A percentile compares a stretch with the other conserved stretches of the same genome.
Evolutionary conservation across 2,888 invertebrate genomes (phyloP).

Genomic region (Metalampra italica): DNA sequence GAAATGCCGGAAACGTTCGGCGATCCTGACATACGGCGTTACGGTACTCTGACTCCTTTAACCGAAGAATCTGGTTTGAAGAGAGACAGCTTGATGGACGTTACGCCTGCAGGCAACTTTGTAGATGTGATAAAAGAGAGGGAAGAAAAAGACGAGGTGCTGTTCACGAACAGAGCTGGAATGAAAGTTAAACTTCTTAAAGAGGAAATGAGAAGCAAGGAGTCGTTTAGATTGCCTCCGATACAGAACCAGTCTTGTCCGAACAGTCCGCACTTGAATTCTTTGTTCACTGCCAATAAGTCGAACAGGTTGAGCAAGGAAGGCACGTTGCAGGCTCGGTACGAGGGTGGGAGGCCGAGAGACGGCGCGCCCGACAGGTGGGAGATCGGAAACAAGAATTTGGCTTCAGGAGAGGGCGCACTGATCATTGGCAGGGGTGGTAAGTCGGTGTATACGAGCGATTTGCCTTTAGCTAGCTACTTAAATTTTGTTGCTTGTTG

Average conservation of each 20-base stretch:
- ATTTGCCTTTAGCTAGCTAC: too few species aligned
- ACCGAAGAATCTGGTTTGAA: slow-evolving; percentile 57
- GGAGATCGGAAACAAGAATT: slow-evolving; percentile 39
- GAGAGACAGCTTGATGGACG: slow-evolving; percentile 42
- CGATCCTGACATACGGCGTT: slow-evolving; percentile 29
- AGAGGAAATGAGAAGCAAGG: slow-evolving; percentile 15
- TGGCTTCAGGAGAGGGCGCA: slow-evolving; percentile 57
- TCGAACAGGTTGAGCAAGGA: slow-evolving; percentile 19
- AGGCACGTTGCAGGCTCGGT: slow-evolving; percentile 26
- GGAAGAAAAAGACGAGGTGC: slow-evolving; percentile 26
- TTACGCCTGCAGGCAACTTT: slow-evolving; percentile 27
- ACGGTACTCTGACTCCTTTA: slow-evolving; percentile 51
- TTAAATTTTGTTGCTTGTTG: too few species aligned
- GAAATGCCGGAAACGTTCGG: slow-evolving; percentile 27
- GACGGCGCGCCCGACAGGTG: slow-evolving; percentile 35
- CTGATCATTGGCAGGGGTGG: slow-evolving; percentile 39
- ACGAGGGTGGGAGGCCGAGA: slow-evolving; percentile 23
- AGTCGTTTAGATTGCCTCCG: slow-evolving; percentile 52
- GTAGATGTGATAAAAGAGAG: slow-evolving; percentile 1
- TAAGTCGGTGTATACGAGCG: slow-evolving; percentile 27
- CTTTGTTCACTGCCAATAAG: slow-evolving; percentile 37
- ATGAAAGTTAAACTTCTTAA: slow-evolving; percentile 39
- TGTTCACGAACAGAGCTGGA: slow-evolving; percentile 41
- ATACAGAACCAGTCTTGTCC: slow-evolving; percentile 44
- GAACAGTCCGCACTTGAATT: slow-evolving; percentile 43